Evolutionary conservation across 1,140 invertebrate species (phyloP).

Genomic region (Lordiphosa mommai): DNA sequence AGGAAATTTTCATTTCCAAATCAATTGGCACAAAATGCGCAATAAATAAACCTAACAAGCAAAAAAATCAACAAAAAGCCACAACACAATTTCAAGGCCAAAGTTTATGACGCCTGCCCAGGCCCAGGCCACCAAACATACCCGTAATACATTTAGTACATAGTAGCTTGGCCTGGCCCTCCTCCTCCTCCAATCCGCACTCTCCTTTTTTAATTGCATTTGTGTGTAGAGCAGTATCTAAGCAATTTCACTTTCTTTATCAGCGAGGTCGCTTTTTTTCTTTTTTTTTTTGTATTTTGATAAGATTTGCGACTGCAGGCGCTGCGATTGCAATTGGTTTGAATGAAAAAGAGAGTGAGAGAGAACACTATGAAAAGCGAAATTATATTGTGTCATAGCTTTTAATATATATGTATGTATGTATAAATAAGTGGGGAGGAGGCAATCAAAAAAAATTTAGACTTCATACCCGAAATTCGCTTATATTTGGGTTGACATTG

Average conservation of each 20-base stretch:
- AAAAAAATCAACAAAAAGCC: slow-evolving; percentile 15
- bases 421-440: slow-evolving; percentile 12
- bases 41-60: slow-evolving; percentile 40
- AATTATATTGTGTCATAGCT: slow-evolving; percentile 59
- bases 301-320: slow-evolving; percentile 62
- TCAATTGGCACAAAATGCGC: slow-evolving; percentile 38
- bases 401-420: slow-evolving; percentile 29
- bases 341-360: not conserved
- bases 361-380: slow-evolving; percentile 11
- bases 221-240: slow-evolving; percentile 6
- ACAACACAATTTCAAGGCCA: slow-evolving; percentile 34
- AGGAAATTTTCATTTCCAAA: slow-evolving; percentile 1
- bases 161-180: too few relatives aligned
- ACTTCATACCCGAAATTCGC: slow-evolving; percentile 18
- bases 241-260: slow-evolving; percentile 71
- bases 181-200: not conserved
- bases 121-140: not conserved
- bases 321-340: slow-evolving; percentile 47
- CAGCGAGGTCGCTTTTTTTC: slow-evolving; percentile 34
- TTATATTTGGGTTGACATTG: slow-evolving; percentile 60
- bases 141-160: too few relatives aligned
- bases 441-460: slow-evolving; percentile 32
- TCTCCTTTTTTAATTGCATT: not conserved
- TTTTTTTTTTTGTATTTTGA: slow-evolving; percentile 18
- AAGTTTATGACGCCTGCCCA: slow-evolving; percentile 26